Percentiles rank a stretch among this genome's conserved stretches.
These are phyloP conservation scores for Brenthis ino DNA, from an alignment of 2,888 invertebrate species.

Conservation along the genomic window DNA sequence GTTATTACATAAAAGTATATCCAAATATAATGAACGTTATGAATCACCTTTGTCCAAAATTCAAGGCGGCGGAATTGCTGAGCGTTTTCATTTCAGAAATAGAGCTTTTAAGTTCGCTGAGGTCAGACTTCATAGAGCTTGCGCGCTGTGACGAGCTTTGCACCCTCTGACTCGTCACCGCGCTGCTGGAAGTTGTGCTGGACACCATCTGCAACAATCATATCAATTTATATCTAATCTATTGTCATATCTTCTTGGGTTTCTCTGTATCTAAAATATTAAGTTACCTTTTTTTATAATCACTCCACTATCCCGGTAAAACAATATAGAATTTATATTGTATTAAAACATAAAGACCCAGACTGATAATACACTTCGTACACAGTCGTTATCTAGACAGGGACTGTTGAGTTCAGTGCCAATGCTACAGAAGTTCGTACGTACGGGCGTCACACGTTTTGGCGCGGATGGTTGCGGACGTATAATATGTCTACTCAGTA, in stretches of 20 bases:
- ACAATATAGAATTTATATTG: neutral
- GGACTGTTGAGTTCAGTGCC: constrained; percentile 76
- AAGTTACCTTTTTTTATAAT: neutral
- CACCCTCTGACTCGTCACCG: constrained; percentile 82
- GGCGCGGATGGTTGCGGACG: constrained; percentile 71
- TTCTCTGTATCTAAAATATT: neutral
- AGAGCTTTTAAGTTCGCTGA: constrained; percentile 90
- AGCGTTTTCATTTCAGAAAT: constrained; percentile 94
- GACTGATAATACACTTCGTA: constrained; percentile 49
- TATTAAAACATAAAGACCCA: constrained; percentile 34
- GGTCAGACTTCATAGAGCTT: constrained; percentile 90
- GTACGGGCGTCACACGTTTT: constrained; percentile 74
- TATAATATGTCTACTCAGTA: constrained; percentile 51
- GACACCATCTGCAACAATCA: constrained; percentile 65
- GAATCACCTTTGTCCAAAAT: constrained; percentile 72
- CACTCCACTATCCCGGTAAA: neutral
- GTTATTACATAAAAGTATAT: constrained; percentile 45
- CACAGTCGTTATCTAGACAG: constrained; percentile 74
- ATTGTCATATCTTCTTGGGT: neutral
- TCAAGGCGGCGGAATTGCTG: constrained; percentile 70
- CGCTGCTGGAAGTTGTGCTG: constrained; percentile 83
- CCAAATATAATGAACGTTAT: constrained; percentile 37
- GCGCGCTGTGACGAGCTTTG: constrained; percentile 84
- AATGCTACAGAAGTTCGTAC: constrained; percentile 70
- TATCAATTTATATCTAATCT: constrained; percentile 1